These are phyloP conservation scores for Macrosteles quadrilineatus DNA, from an alignment of 1,140 invertebrate species.

Conservation along the genomic window DNA sequence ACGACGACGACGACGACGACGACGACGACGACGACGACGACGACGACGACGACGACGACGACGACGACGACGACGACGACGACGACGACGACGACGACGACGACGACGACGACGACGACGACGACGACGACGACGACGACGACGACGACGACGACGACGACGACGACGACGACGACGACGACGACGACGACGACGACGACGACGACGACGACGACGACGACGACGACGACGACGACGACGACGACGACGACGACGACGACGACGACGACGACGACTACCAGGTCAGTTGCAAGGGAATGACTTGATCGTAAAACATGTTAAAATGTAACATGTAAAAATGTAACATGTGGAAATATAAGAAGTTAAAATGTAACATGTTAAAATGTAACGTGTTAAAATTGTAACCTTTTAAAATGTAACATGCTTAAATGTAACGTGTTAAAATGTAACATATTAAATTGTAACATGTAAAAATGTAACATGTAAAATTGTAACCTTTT, in stretches of 20 bases:
- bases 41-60: slow-evolving; percentile 4
- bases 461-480: no score
- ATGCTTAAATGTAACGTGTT: no score
- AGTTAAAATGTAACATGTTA: no score
- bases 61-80: not conserved
- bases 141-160: slow-evolving; percentile 6
- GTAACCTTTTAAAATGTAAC: no score
- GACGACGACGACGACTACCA: no score
- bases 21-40: slow-evolving; percentile 9
- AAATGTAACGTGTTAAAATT: no score
- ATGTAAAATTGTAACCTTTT: no score
- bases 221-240: not conserved
- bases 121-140: slow-evolving; percentile 1
- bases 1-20: slow-evolving; percentile 1
- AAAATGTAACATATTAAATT: no score
- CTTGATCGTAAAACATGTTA: no score
- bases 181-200: slow-evolving; percentile 1
- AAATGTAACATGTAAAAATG: no score
- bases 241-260: not conserved
- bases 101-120: slow-evolving; percentile 8
- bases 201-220: not conserved
- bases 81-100: not conserved
- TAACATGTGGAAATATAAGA: no score
- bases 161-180: not conserved
- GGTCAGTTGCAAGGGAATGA: no score